Conservation (phyloP, 2,888 invertebrate genomes). For the Phyllotreta striolata region DNA sequence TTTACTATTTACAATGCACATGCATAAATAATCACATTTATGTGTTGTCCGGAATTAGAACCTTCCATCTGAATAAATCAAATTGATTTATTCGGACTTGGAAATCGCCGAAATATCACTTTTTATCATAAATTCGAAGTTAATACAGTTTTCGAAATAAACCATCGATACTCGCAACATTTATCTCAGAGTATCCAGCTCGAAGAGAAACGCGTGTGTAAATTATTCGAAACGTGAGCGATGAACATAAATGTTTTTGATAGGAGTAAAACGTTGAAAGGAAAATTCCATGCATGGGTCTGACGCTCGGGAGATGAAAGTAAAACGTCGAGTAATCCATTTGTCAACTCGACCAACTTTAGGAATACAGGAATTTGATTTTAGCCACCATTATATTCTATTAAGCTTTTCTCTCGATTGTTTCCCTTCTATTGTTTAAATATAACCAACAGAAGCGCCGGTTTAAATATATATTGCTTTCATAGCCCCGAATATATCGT, state of each 20-base stretch:
- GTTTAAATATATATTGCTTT: neutral
- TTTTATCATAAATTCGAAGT: no score
- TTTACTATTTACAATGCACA: no score
- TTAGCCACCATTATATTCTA: slow-evolving; percentile 31
- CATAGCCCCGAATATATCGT: no score
- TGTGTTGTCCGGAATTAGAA: no score
- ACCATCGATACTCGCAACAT: no score
- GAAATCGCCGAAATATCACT: no score
- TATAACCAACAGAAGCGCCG: slow-evolving; percentile 9
- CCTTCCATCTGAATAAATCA: no score
- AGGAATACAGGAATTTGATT: slow-evolving; percentile 30
- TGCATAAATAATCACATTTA: no score
- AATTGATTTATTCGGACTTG: no score
- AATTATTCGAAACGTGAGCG: slow-evolving; percentile 11
- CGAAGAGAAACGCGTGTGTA: no score
- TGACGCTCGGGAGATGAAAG: slow-evolving; percentile 20
- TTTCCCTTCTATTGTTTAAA: slow-evolving; percentile 23
- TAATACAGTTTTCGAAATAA: no score
- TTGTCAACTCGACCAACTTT: slow-evolving; percentile 25
- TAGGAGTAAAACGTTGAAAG: slow-evolving; percentile 13
- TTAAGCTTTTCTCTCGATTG: slow-evolving; percentile 26
- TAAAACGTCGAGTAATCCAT: slow-evolving; percentile 28
- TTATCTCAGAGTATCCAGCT: no score
- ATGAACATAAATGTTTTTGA: slow-evolving; percentile 23
- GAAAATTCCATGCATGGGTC: slow-evolving; percentile 22